A percentile compares a stretch with the other conserved stretches of the same genome.
These are phyloP conservation scores for Myotis lucifugus DNA, from an alignment of 2,113 vertebrate genomes.

Conservation along the genomic window DNA sequence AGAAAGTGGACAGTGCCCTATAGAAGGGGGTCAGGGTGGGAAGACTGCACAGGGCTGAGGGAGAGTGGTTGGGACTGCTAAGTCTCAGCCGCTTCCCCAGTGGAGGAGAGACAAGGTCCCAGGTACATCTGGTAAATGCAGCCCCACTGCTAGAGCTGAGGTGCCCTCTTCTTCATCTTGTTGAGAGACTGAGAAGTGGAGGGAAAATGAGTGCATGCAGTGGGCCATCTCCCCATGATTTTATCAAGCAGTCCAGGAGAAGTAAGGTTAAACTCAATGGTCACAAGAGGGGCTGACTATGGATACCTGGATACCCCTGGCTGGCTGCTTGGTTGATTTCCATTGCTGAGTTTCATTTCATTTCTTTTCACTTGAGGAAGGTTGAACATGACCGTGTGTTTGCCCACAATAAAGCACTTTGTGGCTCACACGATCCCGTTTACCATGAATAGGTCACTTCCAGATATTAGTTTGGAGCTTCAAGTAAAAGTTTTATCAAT, in stretches of 20 bases:
- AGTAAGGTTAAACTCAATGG: background rate
- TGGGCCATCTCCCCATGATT: background rate
- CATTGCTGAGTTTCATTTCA: slow-evolving; percentile 24
- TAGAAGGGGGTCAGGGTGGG: background rate
- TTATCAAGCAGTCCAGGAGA: background rate
- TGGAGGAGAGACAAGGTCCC: background rate
- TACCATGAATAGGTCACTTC: background rate
- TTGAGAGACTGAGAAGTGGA: background rate
- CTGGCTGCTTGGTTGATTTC: slow-evolving; percentile 3
- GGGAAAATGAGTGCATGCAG: background rate
- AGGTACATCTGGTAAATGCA: background rate
- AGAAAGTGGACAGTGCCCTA: background rate
- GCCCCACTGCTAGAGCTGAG: background rate
- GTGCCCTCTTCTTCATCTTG: background rate
- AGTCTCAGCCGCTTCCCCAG: background rate
- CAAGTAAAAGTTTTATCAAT: background rate
- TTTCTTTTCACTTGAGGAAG: slow-evolving; percentile 56
- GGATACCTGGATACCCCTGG: background rate
- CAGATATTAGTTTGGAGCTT: slow-evolving; percentile 16
- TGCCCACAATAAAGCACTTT: background rate
- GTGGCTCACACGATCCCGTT: slow-evolving; percentile 1
- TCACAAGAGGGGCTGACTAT: background rate
- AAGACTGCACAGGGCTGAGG: background rate
- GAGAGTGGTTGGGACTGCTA: background rate
- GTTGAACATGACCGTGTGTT: background rate